A percentile compares a stretch with the other conserved stretches of the same genome.
phyloP scores from a whole-genome alignment of 2,797 vertebrate species.

The Malurus splendens region DNA sequence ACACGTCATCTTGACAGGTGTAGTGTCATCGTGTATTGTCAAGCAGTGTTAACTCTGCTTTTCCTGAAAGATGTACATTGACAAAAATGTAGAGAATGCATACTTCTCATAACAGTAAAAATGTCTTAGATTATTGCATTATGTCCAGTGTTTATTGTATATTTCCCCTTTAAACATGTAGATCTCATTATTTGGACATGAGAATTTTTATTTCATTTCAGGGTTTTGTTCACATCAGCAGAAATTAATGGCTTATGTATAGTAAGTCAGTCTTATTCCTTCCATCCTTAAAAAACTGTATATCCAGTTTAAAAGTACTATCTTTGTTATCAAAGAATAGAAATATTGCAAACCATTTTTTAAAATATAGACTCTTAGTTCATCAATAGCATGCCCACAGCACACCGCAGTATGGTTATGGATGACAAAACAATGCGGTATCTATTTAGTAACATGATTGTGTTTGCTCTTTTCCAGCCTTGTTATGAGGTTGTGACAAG shows the following conservation, averaged over 20 bases:
- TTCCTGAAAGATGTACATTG: neutral
- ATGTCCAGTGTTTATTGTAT: neutral
- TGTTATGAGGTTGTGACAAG: neutral
- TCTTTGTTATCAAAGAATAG: neutral
- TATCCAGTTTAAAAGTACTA: neutral
- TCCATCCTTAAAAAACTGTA: neutral
- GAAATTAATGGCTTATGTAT: neutral
- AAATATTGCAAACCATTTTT: neutral
- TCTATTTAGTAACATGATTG: neutral
- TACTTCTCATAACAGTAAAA: neutral
- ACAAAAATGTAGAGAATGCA: neutral
- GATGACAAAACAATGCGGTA: neutral
- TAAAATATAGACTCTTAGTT: neutral
- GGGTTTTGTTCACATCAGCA: neutral
- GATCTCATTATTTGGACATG: neutral
- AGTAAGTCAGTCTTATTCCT: neutral
- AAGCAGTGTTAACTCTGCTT: neutral
- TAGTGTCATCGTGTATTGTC: neutral
- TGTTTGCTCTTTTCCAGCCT: neutral
- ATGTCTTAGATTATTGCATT: neutral
- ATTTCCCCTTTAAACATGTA: neutral
- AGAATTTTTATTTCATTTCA: neutral
- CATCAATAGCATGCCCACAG: neutral
- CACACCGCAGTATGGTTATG: neutral
- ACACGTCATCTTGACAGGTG: neutral